A percentile compares a stretch with the other conserved stretches of the same genome.
phyloP scores from a whole-genome alignment of 2,797 vertebrate species.

The Ctenosaura bakeri region DNA sequence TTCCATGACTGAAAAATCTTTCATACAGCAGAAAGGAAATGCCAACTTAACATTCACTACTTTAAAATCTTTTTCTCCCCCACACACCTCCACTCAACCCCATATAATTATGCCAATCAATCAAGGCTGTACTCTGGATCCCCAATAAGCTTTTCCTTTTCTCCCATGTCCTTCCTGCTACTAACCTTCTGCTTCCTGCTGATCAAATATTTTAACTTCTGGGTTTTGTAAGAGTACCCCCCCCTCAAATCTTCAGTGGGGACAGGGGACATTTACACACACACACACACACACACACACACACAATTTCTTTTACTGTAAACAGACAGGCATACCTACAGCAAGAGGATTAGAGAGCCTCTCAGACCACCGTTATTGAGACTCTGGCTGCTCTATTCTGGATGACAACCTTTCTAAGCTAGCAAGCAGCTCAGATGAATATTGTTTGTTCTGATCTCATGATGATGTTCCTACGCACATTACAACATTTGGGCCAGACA shows the following conservation, averaged over 20 bases:
- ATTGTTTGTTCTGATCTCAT: too few species aligned
- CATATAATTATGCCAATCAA: slow-evolving; percentile 35
- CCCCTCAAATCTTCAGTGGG: background rate
- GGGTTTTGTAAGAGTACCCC: slow-evolving; percentile 35
- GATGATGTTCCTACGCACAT: too few species aligned
- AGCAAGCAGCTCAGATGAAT: too few species aligned
- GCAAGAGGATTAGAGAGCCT: too few species aligned
- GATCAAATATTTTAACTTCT: slow-evolving; percentile 22
- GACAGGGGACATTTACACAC: too few species aligned
- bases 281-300: too few species aligned
- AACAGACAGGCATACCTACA: too few species aligned
- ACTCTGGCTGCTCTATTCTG: too few species aligned
- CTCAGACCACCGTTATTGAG: too few species aligned
- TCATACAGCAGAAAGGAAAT: slow-evolving; percentile 69
- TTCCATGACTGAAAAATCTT: slow-evolving; percentile 66
- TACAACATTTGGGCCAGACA: too few species aligned
- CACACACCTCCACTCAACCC: background rate
- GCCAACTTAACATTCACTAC: slow-evolving; percentile 56
- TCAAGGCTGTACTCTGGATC: slow-evolving; percentile 6
- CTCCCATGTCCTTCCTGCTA: background rate
- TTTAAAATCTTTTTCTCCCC: slow-evolving; percentile 42
- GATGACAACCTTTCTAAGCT: too few species aligned
- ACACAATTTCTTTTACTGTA: too few species aligned
- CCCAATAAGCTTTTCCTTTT: background rate
- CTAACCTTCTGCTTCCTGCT: background rate